Percentiles rank a stretch among this genome's conserved stretches.
Conservation (phyloP, 2,888 invertebrate species). For the Syritta pipiens region DNA sequence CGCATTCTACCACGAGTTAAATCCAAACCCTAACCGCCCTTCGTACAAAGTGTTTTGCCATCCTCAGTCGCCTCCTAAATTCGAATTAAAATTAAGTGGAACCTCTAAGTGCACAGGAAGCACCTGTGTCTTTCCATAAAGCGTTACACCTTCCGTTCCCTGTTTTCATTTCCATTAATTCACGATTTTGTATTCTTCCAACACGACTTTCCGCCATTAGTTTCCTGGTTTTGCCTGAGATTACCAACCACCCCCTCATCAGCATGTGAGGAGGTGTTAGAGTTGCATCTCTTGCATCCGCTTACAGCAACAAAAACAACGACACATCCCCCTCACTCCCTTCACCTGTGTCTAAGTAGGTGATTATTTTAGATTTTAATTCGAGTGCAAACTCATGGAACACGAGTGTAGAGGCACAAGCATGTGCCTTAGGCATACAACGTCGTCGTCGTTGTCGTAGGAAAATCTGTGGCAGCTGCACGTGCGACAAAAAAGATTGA, state of each 20-base stretch:
- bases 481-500: conserved; percentile 27
- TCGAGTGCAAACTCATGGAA: conserved; percentile 18
- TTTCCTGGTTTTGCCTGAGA: background rate
- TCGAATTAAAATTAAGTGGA: conserved; percentile 50
- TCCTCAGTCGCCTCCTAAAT: background rate
- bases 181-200: conserved; percentile 36
- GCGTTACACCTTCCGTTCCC: background rate
- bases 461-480: conserved; percentile 8
- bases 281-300: background rate
- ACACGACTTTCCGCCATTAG: conserved; percentile 35
- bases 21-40: too few relatives aligned
- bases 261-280: conserved; percentile 10
- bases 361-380: conserved; percentile 59
- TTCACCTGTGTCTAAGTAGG: conserved; percentile 21
- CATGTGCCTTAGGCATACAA: conserved; percentile 17
- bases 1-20: too few relatives aligned
- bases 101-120: conserved; percentile 33
- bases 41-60: too few relatives aligned
- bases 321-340: too few relatives aligned
- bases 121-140: conserved; percentile 11
- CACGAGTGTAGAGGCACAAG: background rate
- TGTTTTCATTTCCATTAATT: conserved; percentile 38
- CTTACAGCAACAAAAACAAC: too few relatives aligned
- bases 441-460: background rate
- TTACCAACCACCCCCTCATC: background rate